Conservation (phyloP, 2,888 invertebrate genomes). For the Ormyrus pomaceus region DNA sequence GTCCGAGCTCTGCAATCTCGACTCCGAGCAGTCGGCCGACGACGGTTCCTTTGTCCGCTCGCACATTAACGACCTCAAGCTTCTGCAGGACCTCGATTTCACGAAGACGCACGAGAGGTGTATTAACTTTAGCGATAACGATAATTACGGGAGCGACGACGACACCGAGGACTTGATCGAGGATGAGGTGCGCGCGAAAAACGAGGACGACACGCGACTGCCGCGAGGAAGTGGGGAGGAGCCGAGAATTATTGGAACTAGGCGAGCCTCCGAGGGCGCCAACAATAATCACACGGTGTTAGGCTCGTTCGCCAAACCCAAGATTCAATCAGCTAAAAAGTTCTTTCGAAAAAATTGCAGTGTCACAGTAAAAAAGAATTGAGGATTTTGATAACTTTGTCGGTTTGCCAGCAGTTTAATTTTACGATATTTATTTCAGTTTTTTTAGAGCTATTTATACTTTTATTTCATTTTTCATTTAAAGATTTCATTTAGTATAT, state of each 20-base stretch:
- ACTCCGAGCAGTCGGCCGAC: constrained; percentile 69
- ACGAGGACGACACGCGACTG: neutral
- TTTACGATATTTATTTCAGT: neutral
- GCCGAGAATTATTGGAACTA: constrained; percentile 19
- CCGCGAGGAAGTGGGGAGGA: neutral
- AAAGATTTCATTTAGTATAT: no score
- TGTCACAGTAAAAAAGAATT: constrained; percentile 41
- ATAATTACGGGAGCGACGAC: constrained; percentile 49
- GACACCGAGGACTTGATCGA: constrained; percentile 54
- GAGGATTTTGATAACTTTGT: constrained; percentile 1
- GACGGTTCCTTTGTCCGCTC: constrained; percentile 10
- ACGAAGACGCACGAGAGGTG: constrained; percentile 6
- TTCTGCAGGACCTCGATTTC: constrained; percentile 42
- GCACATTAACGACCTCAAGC: constrained; percentile 18
- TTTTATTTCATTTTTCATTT: no score
- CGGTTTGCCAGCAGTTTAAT: neutral
- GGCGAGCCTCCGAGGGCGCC: constrained; percentile 15
- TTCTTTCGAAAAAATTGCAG: constrained; percentile 51
- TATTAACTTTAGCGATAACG: constrained; percentile 41
- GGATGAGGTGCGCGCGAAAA: constrained; percentile 19
- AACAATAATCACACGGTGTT: constrained; percentile 37
- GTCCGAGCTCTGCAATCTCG: constrained; percentile 68
- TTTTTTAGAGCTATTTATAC: no score
- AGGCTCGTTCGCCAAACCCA: constrained; percentile 48
- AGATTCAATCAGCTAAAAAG: constrained; percentile 48